A percentile compares a stretch with the other conserved stretches of the same genome.
Conservation (phyloP, 92 coral and sea anemone genomes). For the Palythoa grandiflora region DNA sequence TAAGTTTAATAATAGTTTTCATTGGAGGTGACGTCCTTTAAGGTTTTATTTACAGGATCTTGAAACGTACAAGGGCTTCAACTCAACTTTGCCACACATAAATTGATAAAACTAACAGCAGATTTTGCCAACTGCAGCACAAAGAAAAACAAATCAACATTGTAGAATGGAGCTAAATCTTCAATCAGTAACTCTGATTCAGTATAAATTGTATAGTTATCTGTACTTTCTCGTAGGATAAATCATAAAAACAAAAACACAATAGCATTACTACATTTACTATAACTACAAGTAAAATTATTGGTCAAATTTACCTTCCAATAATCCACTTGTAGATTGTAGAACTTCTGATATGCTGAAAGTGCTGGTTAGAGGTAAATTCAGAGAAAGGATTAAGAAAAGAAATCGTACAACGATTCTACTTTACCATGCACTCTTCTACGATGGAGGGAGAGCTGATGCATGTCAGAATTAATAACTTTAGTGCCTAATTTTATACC, state of each 20-base stretch:
- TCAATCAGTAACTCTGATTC: background rate
- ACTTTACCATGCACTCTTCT: background rate
- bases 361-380: constrained; percentile 71
- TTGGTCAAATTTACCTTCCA: constrained; percentile 82
- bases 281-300: background rate
- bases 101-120: background rate
- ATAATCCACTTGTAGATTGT: constrained; percentile 90
- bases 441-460: background rate
- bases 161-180: background rate
- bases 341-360: constrained; percentile 97
- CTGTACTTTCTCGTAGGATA: background rate
- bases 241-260: background rate
- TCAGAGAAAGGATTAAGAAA: constrained; percentile 19
- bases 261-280: background rate
- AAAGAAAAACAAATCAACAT: background rate
- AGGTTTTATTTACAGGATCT: background rate
- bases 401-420: background rate
- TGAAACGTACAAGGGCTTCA: background rate
- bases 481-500: constrained; percentile 26
- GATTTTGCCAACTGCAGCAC: background rate
- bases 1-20: background rate
- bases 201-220: background rate
- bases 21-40: background rate
- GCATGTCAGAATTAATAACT: background rate
- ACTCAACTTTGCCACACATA: background rate